Base-by-base conservation (phyloP, 2,888 invertebrate genomes). In the Leptopilina syphax region DNA sequence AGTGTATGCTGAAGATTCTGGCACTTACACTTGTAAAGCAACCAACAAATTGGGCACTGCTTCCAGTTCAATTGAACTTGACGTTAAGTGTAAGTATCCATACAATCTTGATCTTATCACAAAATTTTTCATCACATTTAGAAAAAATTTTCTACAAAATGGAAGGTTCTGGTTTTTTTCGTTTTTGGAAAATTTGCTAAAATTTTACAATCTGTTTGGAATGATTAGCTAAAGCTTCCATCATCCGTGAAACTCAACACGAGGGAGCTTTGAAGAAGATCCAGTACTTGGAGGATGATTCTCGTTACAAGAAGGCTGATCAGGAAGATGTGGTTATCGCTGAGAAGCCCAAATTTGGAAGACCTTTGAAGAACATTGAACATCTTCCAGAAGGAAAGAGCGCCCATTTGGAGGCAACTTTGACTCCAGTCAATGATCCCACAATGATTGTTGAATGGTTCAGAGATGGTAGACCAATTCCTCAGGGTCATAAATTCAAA, bases 401-500 rank as follows among this genome's bases (percentile, higher is more conserved):
- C 78, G 96, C 97, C 80, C 98, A 98, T 92, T 93, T 99, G 86
- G 98, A 98, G 93, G 98, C 98, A 0, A 98, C 98, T 6, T 93
- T 99, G 54, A 97, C 98, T 0, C 99, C 99, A 0, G 97, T 99
- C 60, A 98, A 99, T 88, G 99, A 99, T 92, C 98, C 99, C 5
- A 98, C 98, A 9, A 99, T 99, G 99, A 96, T 96, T 85, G 98
- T 99, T 10, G 99, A 99, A 93, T 99, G 99, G 99, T 98, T 95
- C 93, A 96, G 97, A 92, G 98, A 99, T 92, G 99, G 98, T 77
- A 94, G 96, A 88, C 98, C 98, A 3, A 95, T 99, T 87, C 96
- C 96, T 89, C 96, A 96, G 90, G 97, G 98, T 76, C 98, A 98
- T 91, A 95, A 99, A 84, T 99, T 98, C 93, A 98, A 98, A 92